A percentile compares a stretch with the other conserved stretches of the same genome.
These are phyloP conservation scores for Rhinoptilus africanus DNA, from an alignment of 2,113 vertebrate species.

Conservation along the genomic window DNA sequence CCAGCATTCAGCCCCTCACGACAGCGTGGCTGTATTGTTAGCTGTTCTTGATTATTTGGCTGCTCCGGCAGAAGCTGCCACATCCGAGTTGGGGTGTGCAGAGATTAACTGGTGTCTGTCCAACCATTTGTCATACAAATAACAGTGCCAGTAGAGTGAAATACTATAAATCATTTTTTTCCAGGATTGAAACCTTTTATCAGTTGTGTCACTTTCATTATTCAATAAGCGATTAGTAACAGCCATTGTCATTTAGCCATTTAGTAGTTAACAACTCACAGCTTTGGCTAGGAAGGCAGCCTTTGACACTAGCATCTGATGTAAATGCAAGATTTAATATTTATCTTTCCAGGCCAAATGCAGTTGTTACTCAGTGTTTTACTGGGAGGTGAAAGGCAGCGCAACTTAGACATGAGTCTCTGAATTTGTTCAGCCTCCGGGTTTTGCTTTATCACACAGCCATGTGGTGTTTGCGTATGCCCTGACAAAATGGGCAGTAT, in stretches of 20 bases:
- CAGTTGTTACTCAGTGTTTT: background rate
- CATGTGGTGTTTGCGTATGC: background rate
- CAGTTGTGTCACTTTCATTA: constrained; percentile 93
- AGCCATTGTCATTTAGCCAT: constrained; percentile 81
- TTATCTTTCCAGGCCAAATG: background rate
- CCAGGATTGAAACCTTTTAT: constrained; percentile 93
- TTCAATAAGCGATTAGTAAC: constrained; percentile 88
- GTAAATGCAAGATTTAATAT: background rate
- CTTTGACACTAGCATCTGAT: background rate
- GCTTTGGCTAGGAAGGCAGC: background rate
- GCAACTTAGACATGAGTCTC: background rate
- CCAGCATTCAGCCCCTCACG: constrained; percentile 8
- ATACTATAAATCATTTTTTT: constrained; percentile 85
- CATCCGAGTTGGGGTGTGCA: background rate
- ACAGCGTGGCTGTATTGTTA: background rate
- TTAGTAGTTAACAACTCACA: constrained; percentile 18
- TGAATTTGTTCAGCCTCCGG: background rate
- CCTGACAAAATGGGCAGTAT: rapidly evolving
- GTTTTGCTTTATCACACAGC: background rate
- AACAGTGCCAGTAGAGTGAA: constrained; percentile 83
- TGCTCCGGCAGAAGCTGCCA: constrained; percentile 4
- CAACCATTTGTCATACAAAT: constrained; percentile 83
- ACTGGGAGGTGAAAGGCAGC: background rate
- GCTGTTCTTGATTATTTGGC: constrained; percentile 49
- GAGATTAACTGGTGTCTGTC: constrained; percentile 71